Evolutionary conservation across 2,888 invertebrate genomes (phyloP).

Genomic region (Papilio gigon): DNA sequence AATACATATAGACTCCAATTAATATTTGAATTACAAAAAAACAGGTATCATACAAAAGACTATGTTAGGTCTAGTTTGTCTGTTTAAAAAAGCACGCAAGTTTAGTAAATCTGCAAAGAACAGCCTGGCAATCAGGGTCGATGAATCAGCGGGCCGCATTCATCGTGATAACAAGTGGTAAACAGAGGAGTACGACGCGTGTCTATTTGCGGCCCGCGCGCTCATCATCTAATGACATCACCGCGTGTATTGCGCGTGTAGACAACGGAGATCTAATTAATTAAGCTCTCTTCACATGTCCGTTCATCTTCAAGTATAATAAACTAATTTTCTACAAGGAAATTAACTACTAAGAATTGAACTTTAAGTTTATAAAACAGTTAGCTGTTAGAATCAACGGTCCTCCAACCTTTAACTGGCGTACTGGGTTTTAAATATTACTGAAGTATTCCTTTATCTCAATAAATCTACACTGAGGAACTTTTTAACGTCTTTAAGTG

Average conservation of each 20-base stretch:
- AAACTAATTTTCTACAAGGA: background rate
- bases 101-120: background rate
- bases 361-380: no score
- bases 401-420: background rate
- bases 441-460: no score
- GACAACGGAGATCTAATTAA: constrained; percentile 1
- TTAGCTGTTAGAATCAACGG: background rate
- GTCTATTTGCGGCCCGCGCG: constrained; percentile 35
- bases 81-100: background rate
- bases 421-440: background rate
- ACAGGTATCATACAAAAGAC: no score
- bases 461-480: no score
- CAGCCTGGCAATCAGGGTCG: constrained; percentile 24
- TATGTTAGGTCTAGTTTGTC: background rate
- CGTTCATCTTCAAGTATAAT: background rate
- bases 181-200: constrained; percentile 46
- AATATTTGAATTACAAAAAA: no score
- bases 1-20: no score
- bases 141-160: constrained; percentile 33
- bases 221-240: constrained; percentile 26
- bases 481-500: no score
- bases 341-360: background rate
- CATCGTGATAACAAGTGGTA: constrained; percentile 56
- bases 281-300: constrained; percentile 7
- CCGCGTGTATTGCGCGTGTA: constrained; percentile 10